A percentile compares a stretch with the other conserved stretches of the same genome.
phyloP scores from a whole-genome alignment of 2,113 vertebrate genomes.

The Lepisosteus osseus region DNA sequence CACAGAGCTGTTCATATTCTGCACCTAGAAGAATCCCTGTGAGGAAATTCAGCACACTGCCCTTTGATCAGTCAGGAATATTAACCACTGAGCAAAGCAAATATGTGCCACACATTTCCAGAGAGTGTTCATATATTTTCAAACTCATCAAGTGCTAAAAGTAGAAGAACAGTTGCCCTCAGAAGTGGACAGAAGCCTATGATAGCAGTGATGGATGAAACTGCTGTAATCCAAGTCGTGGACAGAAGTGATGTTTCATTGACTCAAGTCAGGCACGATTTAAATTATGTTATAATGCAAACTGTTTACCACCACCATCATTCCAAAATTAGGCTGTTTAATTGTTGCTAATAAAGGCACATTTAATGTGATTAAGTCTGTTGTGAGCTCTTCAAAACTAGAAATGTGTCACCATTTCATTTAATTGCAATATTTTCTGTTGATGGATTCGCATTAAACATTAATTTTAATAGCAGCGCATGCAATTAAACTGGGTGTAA shows the following conservation, averaged over 20 bases:
- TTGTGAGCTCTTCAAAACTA: too few relatives aligned
- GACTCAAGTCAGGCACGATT: slow-evolving; percentile 17
- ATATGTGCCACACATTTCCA: slow-evolving; percentile 15
- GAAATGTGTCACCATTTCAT: too few relatives aligned
- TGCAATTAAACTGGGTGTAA: too few relatives aligned
- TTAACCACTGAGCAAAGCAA: slow-evolving; percentile 11
- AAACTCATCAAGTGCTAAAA: slow-evolving; percentile 21
- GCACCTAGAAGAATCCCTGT: slow-evolving; percentile 11
- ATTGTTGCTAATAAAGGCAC: slow-evolving; percentile 12
- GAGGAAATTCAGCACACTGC: slow-evolving; percentile 13
- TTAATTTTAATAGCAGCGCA: too few relatives aligned
- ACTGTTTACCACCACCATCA: slow-evolving; percentile 3
- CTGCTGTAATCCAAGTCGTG: slow-evolving; percentile 6
- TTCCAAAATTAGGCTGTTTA: slow-evolving; percentile 1
- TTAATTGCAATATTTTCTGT: too few relatives aligned
- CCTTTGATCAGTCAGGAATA: slow-evolving; percentile 20
- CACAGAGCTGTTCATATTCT: slow-evolving; percentile 6
- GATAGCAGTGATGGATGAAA: slow-evolving; percentile 23
- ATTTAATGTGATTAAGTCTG: too few relatives aligned
- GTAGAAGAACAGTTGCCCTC: slow-evolving; percentile 12
- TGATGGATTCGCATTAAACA: too few relatives aligned
- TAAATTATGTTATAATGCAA: slow-evolving; percentile 14
- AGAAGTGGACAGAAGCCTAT: slow-evolving; percentile 12
- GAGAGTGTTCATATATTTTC: slow-evolving; percentile 9
- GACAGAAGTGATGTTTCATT: slow-evolving; percentile 15